A percentile compares a stretch with the other conserved stretches of the same genome.
phyloP scores from a whole-genome alignment of 2,888 invertebrate genomes.

The Alloplasta piceator region DNA sequence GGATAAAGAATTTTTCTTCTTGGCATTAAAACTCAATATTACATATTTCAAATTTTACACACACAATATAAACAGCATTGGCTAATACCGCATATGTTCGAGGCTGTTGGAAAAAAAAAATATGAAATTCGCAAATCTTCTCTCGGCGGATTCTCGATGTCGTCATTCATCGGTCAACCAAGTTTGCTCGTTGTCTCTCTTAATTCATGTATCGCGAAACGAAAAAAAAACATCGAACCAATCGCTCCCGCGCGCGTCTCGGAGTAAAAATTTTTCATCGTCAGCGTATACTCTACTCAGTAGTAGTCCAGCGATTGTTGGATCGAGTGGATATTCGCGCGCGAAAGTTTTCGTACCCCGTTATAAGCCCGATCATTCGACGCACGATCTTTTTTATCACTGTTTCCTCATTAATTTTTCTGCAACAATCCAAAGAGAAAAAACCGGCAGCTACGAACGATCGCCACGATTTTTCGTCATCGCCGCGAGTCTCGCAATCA shows the following conservation, averaged over 20 bases:
- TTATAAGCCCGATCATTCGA: too few species aligned
- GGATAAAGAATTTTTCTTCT: too few species aligned
- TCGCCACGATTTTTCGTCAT: background rate
- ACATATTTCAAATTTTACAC: too few species aligned
- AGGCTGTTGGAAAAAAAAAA: too few species aligned
- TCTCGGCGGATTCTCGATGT: conserved; percentile 8
- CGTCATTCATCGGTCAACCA: conserved; percentile 41
- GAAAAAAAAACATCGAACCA: background rate
- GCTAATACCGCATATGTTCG: too few species aligned
- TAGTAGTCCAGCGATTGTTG: background rate
- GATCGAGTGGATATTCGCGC: background rate
- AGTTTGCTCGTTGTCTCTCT: conserved; percentile 2
- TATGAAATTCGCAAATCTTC: too few species aligned
- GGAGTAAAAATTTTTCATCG: background rate
- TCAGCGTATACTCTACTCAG: background rate
- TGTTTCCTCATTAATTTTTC: background rate
- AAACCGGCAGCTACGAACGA: background rate
- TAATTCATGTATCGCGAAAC: background rate
- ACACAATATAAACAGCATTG: too few species aligned
- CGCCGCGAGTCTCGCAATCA: too few species aligned
- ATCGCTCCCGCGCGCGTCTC: background rate
- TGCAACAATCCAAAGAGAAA: background rate
- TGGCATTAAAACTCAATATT: too few species aligned
- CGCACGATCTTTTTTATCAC: background rate
- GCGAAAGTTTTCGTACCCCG: background rate